Base-by-base conservation (phyloP, 2,113 vertebrate genomes). In the Clarias magur region DNA sequence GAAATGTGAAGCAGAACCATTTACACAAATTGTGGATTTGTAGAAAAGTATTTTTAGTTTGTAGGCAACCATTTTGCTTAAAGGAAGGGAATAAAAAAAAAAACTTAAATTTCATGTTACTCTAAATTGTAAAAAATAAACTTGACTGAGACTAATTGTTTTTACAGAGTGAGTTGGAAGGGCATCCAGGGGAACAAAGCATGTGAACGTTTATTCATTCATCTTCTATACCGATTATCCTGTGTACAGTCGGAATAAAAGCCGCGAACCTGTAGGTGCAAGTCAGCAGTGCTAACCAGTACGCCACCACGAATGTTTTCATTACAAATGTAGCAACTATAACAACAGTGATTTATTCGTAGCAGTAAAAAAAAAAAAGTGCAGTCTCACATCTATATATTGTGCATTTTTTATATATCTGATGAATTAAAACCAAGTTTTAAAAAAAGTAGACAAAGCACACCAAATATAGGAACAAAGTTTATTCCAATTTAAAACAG, bases 401-500 rank as follows among this genome's bases (percentile, higher is more conserved):
- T 53, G 21, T 17, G 57, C 11, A 30, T 34, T 34, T 34, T 34
- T 56, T n/a, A 23, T 27, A 56, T 23, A 27, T 21, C 25, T 68
- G 42, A 67, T 60, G 42, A 48, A 53, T 89, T 84, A 67, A 65
- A 30, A 70, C 4, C 3, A 16, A 1, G 4, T 8, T 4, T 3
- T 17, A 78, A 79, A 27, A 56, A 92, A 87, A 56, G 23, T 2
- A 92, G 48, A 86, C 87, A 91, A 60, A 87, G 91, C 90, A 90
- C 89, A 89, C 92, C 93, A 78, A 92, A 91, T 95, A 96, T 96
- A 96, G 95, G 95, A 96, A 96, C 95, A 95, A 95, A 95, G 94
- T 90, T 96, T 95, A 95, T 96, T 96, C 95, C 91, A 95, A 95
- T 95, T 96, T 96, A 95, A 96, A 96, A 96, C 95, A 94, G 94